These are phyloP conservation scores for Pseudomyrmex pallidus DNA, from an alignment of 1,140 invertebrate genomes.

Conservation along the genomic window DNA sequence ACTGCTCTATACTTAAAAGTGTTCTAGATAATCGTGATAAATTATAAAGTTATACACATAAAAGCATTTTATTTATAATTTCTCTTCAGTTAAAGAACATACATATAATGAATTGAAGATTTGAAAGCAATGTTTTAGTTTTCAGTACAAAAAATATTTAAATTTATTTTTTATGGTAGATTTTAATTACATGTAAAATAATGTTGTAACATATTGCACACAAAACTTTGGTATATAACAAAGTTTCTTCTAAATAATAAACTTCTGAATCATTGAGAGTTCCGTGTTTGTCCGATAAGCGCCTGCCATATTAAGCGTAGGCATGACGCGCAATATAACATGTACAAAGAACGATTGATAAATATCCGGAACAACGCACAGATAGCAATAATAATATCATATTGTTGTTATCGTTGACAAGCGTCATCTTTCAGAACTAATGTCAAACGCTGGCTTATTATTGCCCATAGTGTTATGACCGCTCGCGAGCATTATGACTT, in stretches of 20 bases:
- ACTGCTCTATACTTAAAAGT: conserved; percentile 6
- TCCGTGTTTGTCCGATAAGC: conserved; percentile 59
- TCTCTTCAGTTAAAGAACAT: neutral
- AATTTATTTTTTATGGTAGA: neutral
- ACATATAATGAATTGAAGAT: no score
- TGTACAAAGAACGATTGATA: conserved; percentile 37
- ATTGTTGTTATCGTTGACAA: no score
- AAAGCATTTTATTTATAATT: neutral
- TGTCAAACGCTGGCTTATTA: neutral
- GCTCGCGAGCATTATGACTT: neutral
- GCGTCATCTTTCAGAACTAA: neutral
- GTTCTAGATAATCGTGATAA: neutral
- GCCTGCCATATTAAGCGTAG: conserved; percentile 60
- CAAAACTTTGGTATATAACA: no score
- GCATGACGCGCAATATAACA: conserved; percentile 58
- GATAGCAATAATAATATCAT: conserved; percentile 21
- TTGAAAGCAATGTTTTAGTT: no score
- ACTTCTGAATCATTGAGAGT: conserved; percentile 54
- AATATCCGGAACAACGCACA: conserved; percentile 41
- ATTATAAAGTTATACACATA: neutral
- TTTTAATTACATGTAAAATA: neutral
- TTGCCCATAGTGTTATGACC: no score
- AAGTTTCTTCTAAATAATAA: neutral
- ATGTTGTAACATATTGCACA: neutral
- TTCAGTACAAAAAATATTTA: neutral